phyloP scores from a whole-genome alignment of 2,888 invertebrate genomes.

The Diadegma fenestrale region DNA sequence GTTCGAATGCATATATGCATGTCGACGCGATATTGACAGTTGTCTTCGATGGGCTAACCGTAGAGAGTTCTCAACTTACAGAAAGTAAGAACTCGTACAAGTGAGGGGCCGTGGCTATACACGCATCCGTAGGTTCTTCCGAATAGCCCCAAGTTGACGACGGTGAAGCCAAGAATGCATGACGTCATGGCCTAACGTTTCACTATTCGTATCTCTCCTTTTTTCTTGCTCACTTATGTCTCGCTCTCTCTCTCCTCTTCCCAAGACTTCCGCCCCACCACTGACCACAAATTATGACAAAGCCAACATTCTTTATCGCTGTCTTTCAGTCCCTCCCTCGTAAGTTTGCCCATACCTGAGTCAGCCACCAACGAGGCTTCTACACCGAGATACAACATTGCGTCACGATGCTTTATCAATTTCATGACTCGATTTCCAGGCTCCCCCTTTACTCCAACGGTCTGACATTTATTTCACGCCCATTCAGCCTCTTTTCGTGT shows the following conservation, averaged over 20 bases:
- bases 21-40: neutral
- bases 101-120: slow-evolving; percentile 23
- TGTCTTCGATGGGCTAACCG: slow-evolving; percentile 25
- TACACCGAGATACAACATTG: slow-evolving; percentile 19
- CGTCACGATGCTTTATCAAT: slow-evolving; percentile 60
- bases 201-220: slow-evolving; percentile 7
- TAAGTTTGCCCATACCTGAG: slow-evolving; percentile 63
- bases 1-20: neutral
- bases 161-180: slow-evolving; percentile 66
- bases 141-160: slow-evolving; percentile 50
- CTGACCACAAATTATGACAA: neutral
- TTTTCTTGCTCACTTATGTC: slow-evolving; percentile 3
- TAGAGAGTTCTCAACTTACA: slow-evolving; percentile 58
- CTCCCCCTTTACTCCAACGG: neutral
- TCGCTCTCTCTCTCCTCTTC: slow-evolving; percentile 22
- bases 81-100: slow-evolving; percentile 58
- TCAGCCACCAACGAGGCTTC: slow-evolving; percentile 57
- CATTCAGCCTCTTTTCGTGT: neutral
- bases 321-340: slow-evolving; percentile 12
- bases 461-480: slow-evolving; percentile 4
- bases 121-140: slow-evolving; percentile 11
- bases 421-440: slow-evolving; percentile 53
- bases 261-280: slow-evolving; percentile 1
- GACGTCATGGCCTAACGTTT: slow-evolving; percentile 64
- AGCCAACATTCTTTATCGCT: slow-evolving; percentile 11